Base-by-base conservation (phyloP, 2,888 invertebrate genomes). In the Nomada flava region DNA sequence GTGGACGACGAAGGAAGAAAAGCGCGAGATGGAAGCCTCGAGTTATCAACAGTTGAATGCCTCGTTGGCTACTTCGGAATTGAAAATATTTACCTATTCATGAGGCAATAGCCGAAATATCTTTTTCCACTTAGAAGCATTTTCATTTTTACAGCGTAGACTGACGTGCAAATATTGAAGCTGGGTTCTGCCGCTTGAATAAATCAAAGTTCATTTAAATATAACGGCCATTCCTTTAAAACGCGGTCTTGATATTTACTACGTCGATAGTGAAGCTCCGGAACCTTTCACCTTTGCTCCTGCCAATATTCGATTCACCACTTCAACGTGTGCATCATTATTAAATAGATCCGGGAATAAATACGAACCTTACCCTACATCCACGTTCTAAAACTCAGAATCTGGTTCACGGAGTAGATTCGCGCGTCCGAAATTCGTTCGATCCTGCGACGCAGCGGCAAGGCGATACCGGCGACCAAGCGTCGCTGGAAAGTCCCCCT, bases 401-500 rank as follows among this genome's bases (percentile, higher is more conserved):
- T 42, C 42, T 4, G 42, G 10, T 44, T 13, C 57, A 18, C 60
- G 57, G 13, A 5, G 26, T 18, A 36, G 26, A 15, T 15, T 26
- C 57, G 13, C 3, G 26, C 29, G 60, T 52, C 29, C 23, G 3
- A 57, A 36, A 36, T 36, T 36, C 36, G 36, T 7, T 7, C 36
- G 20, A 23, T 57, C 23, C 2, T 11, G 47, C 47, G 47, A 15
- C 13, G 23, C 23, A 26, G 13, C 13, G 13, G 23, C 10, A 4
- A 23, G 20, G 23, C 20, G 55, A 13, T 59, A 44, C 29, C 62
- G 13, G 42, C 11, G 13, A 23, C 11, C 42, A 60, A 62, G 52
- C 44, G 47, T 7, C 23, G 13, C 23, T 0, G n/a, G 44, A 77
- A 60, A 72, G 67, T 55, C 44, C 50, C 62, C n/a, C 42, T 1